Conservation (phyloP, 2,888 invertebrate genomes). For the Melanotus villosus region DNA sequence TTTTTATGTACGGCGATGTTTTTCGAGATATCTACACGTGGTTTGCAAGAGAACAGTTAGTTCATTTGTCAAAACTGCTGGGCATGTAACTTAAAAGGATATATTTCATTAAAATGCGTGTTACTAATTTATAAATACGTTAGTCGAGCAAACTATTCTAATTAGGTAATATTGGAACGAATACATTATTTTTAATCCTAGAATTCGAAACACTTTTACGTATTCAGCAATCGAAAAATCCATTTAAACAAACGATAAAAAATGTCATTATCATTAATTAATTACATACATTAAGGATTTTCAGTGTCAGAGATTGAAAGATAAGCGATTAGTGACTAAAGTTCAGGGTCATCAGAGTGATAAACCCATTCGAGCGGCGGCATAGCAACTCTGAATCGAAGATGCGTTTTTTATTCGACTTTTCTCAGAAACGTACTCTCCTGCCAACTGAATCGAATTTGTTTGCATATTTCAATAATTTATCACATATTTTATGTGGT, state of each 20-base stretch:
- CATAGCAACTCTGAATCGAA: slow-evolving; percentile 37
- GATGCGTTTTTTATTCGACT: slow-evolving; percentile 34
- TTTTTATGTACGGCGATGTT: not conserved
- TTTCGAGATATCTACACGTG: not conserved
- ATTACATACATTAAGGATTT: slow-evolving; percentile 50
- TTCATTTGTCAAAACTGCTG: not conserved
- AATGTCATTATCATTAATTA: slow-evolving; percentile 46
- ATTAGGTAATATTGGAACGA: slow-evolving; percentile 27
- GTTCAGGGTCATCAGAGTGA: slow-evolving; percentile 52
- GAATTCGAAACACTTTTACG: slow-evolving; percentile 35
- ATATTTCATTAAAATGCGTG: slow-evolving; percentile 4
- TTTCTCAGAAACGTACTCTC: slow-evolving; percentile 37
- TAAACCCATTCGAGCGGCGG: slow-evolving; percentile 43
- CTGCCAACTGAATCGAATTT: slow-evolving; percentile 35
- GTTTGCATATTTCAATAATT: slow-evolving; percentile 49
- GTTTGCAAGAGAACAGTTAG: slow-evolving; percentile 2
- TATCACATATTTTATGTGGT: slow-evolving; percentile 36
- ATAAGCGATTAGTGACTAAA: slow-evolving; percentile 52
- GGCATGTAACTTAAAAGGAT: not conserved
- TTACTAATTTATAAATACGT: slow-evolving; percentile 19
- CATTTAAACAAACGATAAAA: slow-evolving; percentile 39
- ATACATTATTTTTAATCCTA: slow-evolving; percentile 24
- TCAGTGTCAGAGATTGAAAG: slow-evolving; percentile 48
- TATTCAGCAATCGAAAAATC: slow-evolving; percentile 27
- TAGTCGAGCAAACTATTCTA: slow-evolving; percentile 23